phyloP scores from a whole-genome alignment of 2,113 vertebrate genomes.

The Tachysurus vachellii region DNA sequence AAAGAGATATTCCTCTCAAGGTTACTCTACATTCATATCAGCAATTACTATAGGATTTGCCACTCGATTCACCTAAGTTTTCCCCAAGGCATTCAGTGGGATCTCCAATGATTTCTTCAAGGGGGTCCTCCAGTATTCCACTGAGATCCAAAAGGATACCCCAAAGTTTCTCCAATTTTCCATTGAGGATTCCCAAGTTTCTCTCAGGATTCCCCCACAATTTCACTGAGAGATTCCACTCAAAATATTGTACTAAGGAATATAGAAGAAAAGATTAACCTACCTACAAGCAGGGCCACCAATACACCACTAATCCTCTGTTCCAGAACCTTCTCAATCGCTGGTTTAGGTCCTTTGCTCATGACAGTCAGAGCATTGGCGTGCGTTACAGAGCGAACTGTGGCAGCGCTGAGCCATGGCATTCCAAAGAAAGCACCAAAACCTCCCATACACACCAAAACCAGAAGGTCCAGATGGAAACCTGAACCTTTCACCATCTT shows the following conservation, averaged over 20 bases:
- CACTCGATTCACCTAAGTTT: background rate
- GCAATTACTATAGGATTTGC: background rate
- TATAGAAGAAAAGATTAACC: slow-evolving; percentile 54
- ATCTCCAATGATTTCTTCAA: background rate
- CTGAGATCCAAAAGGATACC: background rate
- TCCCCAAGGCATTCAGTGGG: background rate
- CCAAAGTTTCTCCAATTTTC: too few species aligned
- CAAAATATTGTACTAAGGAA: background rate
- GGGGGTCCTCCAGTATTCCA: background rate
- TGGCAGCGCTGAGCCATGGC: slow-evolving; percentile 96
- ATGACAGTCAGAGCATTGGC: slow-evolving; percentile 92
- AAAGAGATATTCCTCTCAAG: background rate
- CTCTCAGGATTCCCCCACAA: background rate
- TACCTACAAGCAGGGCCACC: slow-evolving; percentile 90
- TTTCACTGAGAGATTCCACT: background rate
- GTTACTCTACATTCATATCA: background rate
- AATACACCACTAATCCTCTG: slow-evolving; percentile 89
- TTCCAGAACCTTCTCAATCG: slow-evolving; percentile 88
- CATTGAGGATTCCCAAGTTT: background rate
- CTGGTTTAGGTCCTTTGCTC: slow-evolving; percentile 78
- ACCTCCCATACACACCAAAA: slow-evolving; percentile 92
- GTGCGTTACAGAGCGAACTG: slow-evolving; percentile 89
- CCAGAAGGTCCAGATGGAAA: slow-evolving; percentile 91
- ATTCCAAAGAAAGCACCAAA: slow-evolving; percentile 85
- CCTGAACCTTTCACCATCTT: slow-evolving; percentile 93